phyloP scores from a whole-genome alignment of 2,888 invertebrate genomes.

The Eupithecia exiguata region DNA sequence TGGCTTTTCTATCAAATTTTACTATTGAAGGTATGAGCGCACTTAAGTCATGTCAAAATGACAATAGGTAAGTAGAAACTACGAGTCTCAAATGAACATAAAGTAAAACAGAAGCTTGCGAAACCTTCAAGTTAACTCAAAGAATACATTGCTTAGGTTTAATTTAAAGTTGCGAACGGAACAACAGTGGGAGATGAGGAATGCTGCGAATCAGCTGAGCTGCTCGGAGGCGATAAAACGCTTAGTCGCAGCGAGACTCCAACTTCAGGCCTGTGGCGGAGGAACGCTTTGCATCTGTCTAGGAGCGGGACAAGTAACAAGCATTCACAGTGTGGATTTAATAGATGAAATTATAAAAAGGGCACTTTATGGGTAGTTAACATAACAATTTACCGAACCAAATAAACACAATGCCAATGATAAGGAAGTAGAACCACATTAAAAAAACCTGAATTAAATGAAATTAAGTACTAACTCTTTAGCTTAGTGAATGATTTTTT shows the following conservation, averaged over 20 bases:
- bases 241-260: slow-evolving; percentile 69
- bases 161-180: slow-evolving; percentile 40
- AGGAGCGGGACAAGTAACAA: slow-evolving; percentile 27
- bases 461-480: neutral
- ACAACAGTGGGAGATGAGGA: slow-evolving; percentile 39
- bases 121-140: slow-evolving; percentile 19
- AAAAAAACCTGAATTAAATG: neutral
- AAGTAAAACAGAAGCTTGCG: neutral
- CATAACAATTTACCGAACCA: neutral
- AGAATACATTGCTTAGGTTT: slow-evolving; percentile 36
- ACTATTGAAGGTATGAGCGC: neutral
- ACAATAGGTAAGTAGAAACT: neutral
- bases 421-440: neutral
- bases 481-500: neutral
- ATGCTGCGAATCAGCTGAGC: slow-evolving; percentile 51
- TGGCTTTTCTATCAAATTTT: neutral
- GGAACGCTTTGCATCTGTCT: slow-evolving; percentile 40
- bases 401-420: neutral
- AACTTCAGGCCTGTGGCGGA: slow-evolving; percentile 55
- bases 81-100: neutral
- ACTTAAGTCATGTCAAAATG: neutral
- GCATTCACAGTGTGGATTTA: neutral
- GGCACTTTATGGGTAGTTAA: neutral
- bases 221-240: slow-evolving; percentile 77
- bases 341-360: neutral